Evolutionary conservation across 2,888 invertebrate species (phyloP).

Genomic region (Meteorus cinctellus): DNA sequence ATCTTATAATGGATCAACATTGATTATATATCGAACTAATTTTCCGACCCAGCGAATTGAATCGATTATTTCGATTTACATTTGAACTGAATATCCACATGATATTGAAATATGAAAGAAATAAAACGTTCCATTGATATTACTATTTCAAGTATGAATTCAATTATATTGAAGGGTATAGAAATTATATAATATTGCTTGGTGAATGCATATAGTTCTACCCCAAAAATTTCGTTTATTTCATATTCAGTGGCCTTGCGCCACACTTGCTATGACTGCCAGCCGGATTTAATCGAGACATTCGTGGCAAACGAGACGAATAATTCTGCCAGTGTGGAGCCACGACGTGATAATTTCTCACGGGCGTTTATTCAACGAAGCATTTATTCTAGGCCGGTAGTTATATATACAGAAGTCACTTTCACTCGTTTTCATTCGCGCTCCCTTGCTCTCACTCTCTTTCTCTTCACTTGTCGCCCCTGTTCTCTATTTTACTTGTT

Average conservation of each 20-base stretch:
- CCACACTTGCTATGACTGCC: conserved; percentile 21
- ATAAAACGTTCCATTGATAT: not conserved
- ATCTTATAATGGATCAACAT: not conserved
- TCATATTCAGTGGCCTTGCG: conserved; percentile 6
- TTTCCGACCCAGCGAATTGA: not conserved
- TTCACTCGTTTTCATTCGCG: not conserved
- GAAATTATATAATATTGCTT: not conserved
- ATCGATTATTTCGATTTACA: not conserved
- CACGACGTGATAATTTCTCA: conserved; percentile 37
- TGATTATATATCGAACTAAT: not conserved
- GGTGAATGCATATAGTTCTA: not conserved
- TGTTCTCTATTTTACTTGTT: not conserved
- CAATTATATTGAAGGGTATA: not conserved
- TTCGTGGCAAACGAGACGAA: conserved; percentile 42
- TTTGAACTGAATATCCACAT: not conserved
- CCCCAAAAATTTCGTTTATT: not conserved
- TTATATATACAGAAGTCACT: conserved; percentile 14
- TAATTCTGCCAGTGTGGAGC: conserved; percentile 31
- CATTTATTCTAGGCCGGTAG: conserved; percentile 5
- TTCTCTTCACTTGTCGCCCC: not conserved
- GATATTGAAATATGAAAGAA: not conserved
- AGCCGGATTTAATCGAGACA: conserved; percentile 37
- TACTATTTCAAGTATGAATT: not conserved
- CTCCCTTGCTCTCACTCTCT: not conserved
- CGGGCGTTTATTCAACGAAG: conserved; percentile 17